A percentile compares a stretch with the other conserved stretches of the same genome.
phyloP scores from a whole-genome alignment of 2,113 vertebrate genomes.

The Lamprotornis superbus region DNA sequence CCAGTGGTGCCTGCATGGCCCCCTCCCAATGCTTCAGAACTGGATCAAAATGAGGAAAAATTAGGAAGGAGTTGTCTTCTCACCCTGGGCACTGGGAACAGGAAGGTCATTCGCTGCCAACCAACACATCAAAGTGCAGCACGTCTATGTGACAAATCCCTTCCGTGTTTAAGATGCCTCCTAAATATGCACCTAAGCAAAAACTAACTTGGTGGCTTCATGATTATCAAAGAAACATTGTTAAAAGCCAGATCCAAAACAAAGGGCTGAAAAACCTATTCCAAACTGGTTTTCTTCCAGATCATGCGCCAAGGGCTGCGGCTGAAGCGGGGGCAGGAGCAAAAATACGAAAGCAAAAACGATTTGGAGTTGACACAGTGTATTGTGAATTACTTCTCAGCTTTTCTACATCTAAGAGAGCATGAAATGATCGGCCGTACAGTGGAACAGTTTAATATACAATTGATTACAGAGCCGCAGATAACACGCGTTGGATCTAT shows the following conservation, averaged over 20 bases:
- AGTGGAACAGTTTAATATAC: conserved; percentile 49
- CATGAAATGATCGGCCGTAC: conserved; percentile 35
- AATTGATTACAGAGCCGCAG: conserved; percentile 52
- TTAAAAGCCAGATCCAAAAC: not conserved
- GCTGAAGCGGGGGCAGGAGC: not conserved
- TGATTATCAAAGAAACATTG: not conserved
- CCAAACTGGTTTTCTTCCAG: not conserved
- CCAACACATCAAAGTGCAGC: not conserved
- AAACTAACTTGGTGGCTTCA: not conserved
- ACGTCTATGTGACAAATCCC: not conserved
- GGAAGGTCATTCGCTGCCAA: not conserved
- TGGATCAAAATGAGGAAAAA: not conserved
- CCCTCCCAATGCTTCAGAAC: not conserved
- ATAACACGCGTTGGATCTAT: conserved; percentile 25
- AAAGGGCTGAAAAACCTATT: not conserved
- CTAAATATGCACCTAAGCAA: not conserved
- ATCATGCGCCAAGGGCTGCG: not conserved
- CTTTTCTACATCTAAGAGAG: conserved; percentile 43
- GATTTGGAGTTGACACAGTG: conserved; percentile 49
- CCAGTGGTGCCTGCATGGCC: rapidly evolving
- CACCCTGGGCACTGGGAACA: not conserved
- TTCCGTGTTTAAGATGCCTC: not conserved
- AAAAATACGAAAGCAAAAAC: conserved; percentile 50
- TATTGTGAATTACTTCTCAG: conserved; percentile 60
- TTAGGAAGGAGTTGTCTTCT: not conserved